A percentile compares a stretch with the other conserved stretches of the same genome.
phyloP scores from a whole-genome alignment of 2,888 invertebrate species.

The Scaptomyza reducta region DNA sequence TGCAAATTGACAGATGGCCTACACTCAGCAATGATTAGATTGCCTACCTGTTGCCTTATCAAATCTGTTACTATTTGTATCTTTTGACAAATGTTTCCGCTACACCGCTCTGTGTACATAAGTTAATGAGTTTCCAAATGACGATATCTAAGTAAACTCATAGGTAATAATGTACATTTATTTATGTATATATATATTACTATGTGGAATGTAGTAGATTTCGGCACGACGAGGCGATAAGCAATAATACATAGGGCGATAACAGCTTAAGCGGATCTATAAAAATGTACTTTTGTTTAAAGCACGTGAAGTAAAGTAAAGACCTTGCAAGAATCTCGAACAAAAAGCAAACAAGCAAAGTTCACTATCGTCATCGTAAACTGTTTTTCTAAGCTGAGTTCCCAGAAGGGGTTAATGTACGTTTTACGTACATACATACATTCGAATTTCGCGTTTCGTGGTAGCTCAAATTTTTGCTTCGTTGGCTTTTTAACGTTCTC shows the following conservation, averaged over 20 bases:
- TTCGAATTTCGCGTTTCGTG: slow-evolving; percentile 30
- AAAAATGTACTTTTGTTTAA: not conserved
- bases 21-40: slow-evolving; percentile 9
- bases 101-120: slow-evolving; percentile 29
- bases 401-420: slow-evolving; percentile 44
- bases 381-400: slow-evolving; percentile 25
- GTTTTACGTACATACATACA: slow-evolving; percentile 8
- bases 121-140: slow-evolving; percentile 35
- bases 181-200: not conserved
- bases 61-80: slow-evolving; percentile 14
- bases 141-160: slow-evolving; percentile 7
- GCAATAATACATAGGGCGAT: slow-evolving; percentile 20
- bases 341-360: slow-evolving; percentile 20
- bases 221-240: slow-evolving; percentile 32
- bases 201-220: slow-evolving; percentile 18
- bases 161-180: slow-evolving; percentile 6
- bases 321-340: slow-evolving; percentile 16
- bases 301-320: not conserved
- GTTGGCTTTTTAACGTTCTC: slow-evolving; percentile 26
- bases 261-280: slow-evolving; percentile 39
- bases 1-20: slow-evolving; percentile 15
- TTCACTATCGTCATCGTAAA: slow-evolving; percentile 34
- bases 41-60: slow-evolving; percentile 41
- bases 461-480: slow-evolving; percentile 16
- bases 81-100: slow-evolving; percentile 41